phyloP scores from a whole-genome alignment of 2,113 vertebrate species.

The Rhineura floridana region DNA sequence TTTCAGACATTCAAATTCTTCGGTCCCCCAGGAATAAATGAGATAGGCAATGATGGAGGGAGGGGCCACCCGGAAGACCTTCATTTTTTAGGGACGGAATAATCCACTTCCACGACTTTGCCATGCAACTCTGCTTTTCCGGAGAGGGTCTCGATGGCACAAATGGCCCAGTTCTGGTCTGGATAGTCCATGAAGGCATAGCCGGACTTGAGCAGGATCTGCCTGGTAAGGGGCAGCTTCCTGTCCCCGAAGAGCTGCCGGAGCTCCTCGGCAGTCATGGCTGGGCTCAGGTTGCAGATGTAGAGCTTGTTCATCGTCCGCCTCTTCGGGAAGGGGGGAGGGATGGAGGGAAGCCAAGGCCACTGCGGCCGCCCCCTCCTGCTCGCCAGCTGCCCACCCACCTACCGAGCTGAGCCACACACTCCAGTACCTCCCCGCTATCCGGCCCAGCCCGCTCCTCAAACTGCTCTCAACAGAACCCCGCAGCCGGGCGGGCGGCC shows the following conservation, averaged over 20 bases:
- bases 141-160: slow-evolving; percentile 90
- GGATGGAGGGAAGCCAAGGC: slow-evolving; percentile 39
- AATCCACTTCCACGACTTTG: slow-evolving; percentile 95
- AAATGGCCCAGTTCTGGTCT: slow-evolving; percentile 93
- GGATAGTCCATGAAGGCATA: slow-evolving; percentile 96
- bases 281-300: slow-evolving; percentile 94
- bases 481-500: slow-evolving; percentile 44
- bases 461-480: slow-evolving; percentile 25
- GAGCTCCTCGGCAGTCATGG: slow-evolving; percentile 92
- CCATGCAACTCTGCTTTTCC: slow-evolving; percentile 93
- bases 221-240: slow-evolving; percentile 88
- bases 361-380: slow-evolving; percentile 58
- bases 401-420: not conserved
- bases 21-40: no score
- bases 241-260: slow-evolving; percentile 89
- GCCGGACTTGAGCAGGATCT: slow-evolving; percentile 91
- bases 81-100: slow-evolving; percentile 93
- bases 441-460: slow-evolving; percentile 40
- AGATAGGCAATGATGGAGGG: no score
- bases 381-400: slow-evolving; percentile 35
- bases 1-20: no score
- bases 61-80: no score
- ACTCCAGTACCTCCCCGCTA: slow-evolving; percentile 52
- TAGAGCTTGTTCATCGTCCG: slow-evolving; percentile 96
- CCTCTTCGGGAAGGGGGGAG: slow-evolving; percentile 38